These are phyloP conservation scores for Panurus biarmicus DNA, from an alignment of 2,113 vertebrate species.

Conservation along the genomic window DNA sequence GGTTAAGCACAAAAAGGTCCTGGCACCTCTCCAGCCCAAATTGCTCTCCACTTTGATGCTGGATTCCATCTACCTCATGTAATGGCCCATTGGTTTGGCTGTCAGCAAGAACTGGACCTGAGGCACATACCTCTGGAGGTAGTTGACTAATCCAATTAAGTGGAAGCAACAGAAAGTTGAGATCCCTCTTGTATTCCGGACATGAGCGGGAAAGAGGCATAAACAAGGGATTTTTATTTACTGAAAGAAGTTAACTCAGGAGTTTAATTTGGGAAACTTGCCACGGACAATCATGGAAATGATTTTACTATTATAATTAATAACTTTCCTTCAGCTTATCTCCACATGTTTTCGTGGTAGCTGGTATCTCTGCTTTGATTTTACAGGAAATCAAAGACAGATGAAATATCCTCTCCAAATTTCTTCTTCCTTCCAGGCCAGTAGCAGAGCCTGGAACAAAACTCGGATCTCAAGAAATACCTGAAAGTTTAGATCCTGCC, in stretches of 20 bases:
- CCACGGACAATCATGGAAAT: background rate
- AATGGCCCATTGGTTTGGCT: slow-evolving; percentile 43
- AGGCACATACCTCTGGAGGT: slow-evolving; percentile 22
- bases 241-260: background rate
- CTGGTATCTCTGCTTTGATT: slow-evolving; percentile 28
- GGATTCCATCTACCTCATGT: slow-evolving; percentile 44
- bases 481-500: background rate
- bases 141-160: slow-evolving; percentile 44
- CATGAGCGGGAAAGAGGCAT: background rate
- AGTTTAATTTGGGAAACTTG: background rate
- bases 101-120: slow-evolving; percentile 43
- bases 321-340: background rate
- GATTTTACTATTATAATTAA: slow-evolving; percentile 7
- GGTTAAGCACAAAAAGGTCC: slow-evolving; percentile 17
- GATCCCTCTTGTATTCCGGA: background rate
- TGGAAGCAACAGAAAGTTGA: background rate
- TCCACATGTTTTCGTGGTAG: background rate
- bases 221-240: background rate
- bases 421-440: background rate
- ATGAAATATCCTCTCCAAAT: background rate
- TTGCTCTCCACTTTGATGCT: slow-evolving; percentile 33
- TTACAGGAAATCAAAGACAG: slow-evolving; percentile 15
- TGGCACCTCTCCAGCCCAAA: slow-evolving; percentile 39
- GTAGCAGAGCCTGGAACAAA: background rate
- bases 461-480: background rate